A percentile compares a stretch with the other conserved stretches of the same genome.
These are phyloP conservation scores for Druon quercuslanigerum DNA, from an alignment of 1,140 invertebrate species.

Conservation along the genomic window DNA sequence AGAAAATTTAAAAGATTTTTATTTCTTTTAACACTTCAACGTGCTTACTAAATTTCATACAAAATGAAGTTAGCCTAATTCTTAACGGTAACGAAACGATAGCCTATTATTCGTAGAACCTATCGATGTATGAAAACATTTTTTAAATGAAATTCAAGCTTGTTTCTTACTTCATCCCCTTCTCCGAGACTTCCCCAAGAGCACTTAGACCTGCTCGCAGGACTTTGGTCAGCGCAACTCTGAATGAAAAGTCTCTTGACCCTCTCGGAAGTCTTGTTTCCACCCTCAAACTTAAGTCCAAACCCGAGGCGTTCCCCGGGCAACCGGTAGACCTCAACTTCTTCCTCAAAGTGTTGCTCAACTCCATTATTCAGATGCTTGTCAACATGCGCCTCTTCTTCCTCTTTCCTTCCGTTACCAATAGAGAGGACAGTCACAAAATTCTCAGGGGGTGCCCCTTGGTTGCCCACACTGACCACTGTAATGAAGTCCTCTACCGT, in stretches of 20 bases:
- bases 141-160: constrained; percentile 31
- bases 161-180: constrained; percentile 83
- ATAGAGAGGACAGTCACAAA: constrained; percentile 76
- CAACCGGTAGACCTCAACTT: constrained; percentile 87
- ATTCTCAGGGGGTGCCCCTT: constrained; percentile 59
- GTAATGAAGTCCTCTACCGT: constrained; percentile 79
- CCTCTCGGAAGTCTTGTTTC: constrained; percentile 84
- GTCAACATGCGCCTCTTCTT: constrained; percentile 41
- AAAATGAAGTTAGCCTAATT: too few relatives aligned
- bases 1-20: too few relatives aligned
- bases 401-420: constrained; percentile 59
- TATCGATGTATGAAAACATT: too few relatives aligned
- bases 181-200: constrained; percentile 88
- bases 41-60: too few relatives aligned
- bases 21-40: too few relatives aligned
- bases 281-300: constrained; percentile 93
- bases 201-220: constrained; percentile 85
- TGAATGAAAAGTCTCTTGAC: constrained; percentile 88
- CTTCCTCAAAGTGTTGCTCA: constrained; percentile 75
- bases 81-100: too few relatives aligned
- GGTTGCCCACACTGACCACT: constrained; percentile 80
- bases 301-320: constrained; percentile 93
- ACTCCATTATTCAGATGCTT: constrained; percentile 60
- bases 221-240: constrained; percentile 91
- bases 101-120: too few relatives aligned